Conservation (phyloP, 2,888 invertebrate species). For the Drosophila subsilvestris region DNA sequence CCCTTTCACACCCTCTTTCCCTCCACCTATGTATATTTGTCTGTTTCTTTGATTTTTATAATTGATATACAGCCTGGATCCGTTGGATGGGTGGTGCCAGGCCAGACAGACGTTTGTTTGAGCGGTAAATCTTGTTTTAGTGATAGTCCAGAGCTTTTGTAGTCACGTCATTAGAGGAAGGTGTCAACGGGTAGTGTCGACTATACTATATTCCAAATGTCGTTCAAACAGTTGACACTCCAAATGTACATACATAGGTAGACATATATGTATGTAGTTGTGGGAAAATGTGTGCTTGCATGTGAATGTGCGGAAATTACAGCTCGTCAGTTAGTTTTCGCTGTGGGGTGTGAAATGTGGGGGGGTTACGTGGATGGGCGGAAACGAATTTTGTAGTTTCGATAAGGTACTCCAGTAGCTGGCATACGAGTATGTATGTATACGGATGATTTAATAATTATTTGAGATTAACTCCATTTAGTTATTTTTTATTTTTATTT, state of each 20-base stretch:
- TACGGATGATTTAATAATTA: neutral
- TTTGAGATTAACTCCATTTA: neutral
- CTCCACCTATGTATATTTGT: neutral
- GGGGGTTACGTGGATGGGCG: neutral
- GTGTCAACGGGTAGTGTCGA: conserved; percentile 26
- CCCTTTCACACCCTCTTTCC: neutral
- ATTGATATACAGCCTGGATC: conserved; percentile 33
- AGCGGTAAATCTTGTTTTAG: conserved; percentile 16
- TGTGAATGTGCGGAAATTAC: conserved; percentile 31
- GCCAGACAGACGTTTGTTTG: neutral
- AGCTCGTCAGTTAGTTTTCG: conserved; percentile 29
- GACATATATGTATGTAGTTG: neutral
- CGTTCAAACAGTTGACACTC: conserved; percentile 18
- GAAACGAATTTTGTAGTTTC: neutral
- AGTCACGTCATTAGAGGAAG: conserved; percentile 11
- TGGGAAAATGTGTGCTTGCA: conserved; percentile 24
- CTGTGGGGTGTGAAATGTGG: conserved; percentile 8
- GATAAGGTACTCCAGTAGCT: neutral
- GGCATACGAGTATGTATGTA: neutral
- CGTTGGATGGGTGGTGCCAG: neutral
- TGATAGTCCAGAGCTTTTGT: conserved; percentile 12
- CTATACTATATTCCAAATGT: conserved; percentile 23
- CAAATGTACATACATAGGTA: neutral
- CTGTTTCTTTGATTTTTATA: conserved; percentile 32
- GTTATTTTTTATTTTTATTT: neutral